A percentile compares a stretch with the other conserved stretches of the same genome.
Conservation (phyloP, 2,113 vertebrate species). For the Cyanoramphus novaezelandiae region DNA sequence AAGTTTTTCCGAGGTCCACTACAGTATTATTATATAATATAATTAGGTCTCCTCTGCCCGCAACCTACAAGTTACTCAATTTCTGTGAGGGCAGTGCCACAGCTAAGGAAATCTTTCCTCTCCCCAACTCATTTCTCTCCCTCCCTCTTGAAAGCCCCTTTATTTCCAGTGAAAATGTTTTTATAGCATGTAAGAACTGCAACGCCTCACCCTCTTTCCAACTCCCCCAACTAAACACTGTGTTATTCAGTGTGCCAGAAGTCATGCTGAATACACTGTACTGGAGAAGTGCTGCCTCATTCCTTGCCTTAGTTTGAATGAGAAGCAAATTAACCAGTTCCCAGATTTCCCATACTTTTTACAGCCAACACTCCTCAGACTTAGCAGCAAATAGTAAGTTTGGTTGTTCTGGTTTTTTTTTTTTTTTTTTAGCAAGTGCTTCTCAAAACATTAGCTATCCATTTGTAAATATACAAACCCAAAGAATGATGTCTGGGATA, state of each 20-base stretch:
- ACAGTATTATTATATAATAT: neutral
- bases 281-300: neutral
- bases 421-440: neutral
- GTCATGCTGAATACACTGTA: neutral
- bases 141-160: neutral
- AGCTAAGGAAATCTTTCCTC: neutral
- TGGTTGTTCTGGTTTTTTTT: neutral
- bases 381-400: neutral
- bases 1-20: neutral
- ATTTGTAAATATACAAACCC: neutral
- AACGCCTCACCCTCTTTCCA: neutral
- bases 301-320: neutral
- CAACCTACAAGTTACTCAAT: neutral
- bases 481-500: neutral
- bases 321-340: neutral
- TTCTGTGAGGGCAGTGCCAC: neutral
- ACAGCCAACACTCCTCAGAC: neutral
- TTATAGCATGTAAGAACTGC: neutral
- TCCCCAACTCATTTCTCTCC: neutral
- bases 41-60: neutral
- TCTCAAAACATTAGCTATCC: neutral
- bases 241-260: neutral
- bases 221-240: neutral
- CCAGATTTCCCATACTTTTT: neutral
- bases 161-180: neutral